phyloP scores from a whole-genome alignment of 2,888 invertebrate species.

The Aethes cnicana region DNA sequence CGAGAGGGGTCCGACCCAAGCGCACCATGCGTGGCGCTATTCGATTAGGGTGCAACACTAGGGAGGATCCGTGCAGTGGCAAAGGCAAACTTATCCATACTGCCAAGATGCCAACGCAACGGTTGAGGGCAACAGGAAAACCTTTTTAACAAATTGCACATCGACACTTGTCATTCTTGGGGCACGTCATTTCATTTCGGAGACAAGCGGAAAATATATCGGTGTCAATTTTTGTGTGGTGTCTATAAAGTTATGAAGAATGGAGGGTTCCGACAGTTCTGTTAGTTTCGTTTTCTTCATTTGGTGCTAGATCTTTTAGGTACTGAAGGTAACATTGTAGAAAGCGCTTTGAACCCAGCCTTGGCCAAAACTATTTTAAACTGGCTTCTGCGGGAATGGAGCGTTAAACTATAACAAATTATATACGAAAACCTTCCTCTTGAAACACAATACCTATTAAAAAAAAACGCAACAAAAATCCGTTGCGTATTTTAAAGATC shows the following conservation, averaged over 20 bases:
- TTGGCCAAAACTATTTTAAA: too few relatives aligned
- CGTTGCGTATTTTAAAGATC: too few relatives aligned
- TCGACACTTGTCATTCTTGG: slow-evolving; percentile 18
- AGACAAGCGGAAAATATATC: slow-evolving; percentile 77
- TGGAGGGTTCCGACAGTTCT: slow-evolving; percentile 16
- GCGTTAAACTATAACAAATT: too few relatives aligned
- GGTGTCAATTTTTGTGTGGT: slow-evolving; percentile 66
- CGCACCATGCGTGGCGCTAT: slow-evolving; percentile 76
- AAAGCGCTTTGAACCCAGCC: too few relatives aligned
- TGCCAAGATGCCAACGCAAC: slow-evolving; percentile 1
- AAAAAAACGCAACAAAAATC: too few relatives aligned
- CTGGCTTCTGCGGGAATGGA: too few relatives aligned
- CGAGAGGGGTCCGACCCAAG: slow-evolving; percentile 69
- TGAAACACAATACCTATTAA: too few relatives aligned
- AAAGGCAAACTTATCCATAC: slow-evolving; percentile 48
- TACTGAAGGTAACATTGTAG: too few relatives aligned
- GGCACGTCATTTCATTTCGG: slow-evolving; percentile 77
- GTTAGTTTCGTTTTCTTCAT: too few relatives aligned
- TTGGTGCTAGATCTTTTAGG: too few relatives aligned
- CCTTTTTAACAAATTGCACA: slow-evolving; percentile 29
- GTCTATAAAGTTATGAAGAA: slow-evolving; percentile 22
- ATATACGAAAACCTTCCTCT: too few relatives aligned
- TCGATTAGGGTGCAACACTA: slow-evolving; percentile 79
- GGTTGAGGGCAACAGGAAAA: slow-evolving; percentile 10
- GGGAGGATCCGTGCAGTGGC: slow-evolving; percentile 75